A percentile compares a stretch with the other conserved stretches of the same genome.
Conservation (phyloP, 1,140 invertebrate genomes). For the Drosophila kikkawai region DNA sequence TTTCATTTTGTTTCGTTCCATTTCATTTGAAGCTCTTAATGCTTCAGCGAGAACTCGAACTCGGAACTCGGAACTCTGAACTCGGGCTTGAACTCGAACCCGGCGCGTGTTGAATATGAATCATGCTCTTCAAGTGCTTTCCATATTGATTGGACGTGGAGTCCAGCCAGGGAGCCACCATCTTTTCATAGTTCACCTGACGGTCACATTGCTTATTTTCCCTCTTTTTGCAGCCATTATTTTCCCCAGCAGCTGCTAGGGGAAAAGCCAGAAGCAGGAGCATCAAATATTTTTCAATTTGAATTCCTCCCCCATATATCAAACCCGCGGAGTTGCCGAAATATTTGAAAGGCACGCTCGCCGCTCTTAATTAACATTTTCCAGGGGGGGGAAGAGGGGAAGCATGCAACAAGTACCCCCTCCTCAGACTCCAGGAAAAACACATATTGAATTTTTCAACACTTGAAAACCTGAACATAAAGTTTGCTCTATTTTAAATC, state of each 20-base stretch:
- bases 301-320: conserved; percentile 5
- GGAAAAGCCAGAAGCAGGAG: conserved; percentile 6
- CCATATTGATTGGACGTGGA: conserved; percentile 70
- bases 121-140: conserved; percentile 53
- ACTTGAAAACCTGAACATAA: not conserved
- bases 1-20: conserved; percentile 64
- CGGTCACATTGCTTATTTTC: conserved; percentile 19
- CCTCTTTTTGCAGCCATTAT: conserved; percentile 21
- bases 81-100: not conserved
- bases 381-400: not conserved
- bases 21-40: conserved; percentile 67
- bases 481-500: not conserved
- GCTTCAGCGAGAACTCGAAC: conserved; percentile 28
- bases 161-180: conserved; percentile 1
- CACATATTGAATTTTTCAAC: not conserved
- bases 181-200: conserved; percentile 24
- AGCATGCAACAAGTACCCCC: conserved; percentile 43
- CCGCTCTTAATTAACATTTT: conserved; percentile 44
- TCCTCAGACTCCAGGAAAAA: not conserved
- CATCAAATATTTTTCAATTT: conserved; percentile 52
- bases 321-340: not conserved
- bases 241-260: conserved; percentile 6
- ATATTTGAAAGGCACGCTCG: conserved; percentile 22
- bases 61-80: not conserved
- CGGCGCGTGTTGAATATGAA: conserved; percentile 73